Evolutionary conservation across 2,888 invertebrate genomes (phyloP), one percentile per base, ranked within the genome.

Genomic region (Ptilodon capucinus): DNA sequence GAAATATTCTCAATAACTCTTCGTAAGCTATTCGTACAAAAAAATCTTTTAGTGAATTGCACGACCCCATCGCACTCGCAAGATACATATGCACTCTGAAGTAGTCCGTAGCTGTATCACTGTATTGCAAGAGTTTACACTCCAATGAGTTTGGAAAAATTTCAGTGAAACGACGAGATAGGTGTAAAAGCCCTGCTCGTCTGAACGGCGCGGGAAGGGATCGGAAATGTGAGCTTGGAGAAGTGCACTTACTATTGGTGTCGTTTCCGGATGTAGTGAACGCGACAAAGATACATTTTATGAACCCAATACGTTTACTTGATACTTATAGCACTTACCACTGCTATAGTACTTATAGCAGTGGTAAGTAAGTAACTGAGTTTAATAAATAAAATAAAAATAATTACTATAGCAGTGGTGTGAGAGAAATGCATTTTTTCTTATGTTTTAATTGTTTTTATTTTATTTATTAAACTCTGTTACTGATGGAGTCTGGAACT

Each of bases 181-280:
- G 68, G 68, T 74, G 57, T 74, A 77, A 74, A 73, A 72, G 68
- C 68, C 68, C 72, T 66, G 68, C 52, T 56, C 66, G 71, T 73
- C 71, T 71, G 65, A 64, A 47, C 48, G 67, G 53, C 63, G 69
- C 71, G 69, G 78, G 81, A 79, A 82, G 74, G 76, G 76, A 80
- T 81, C 69, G 74, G 70, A 68, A 73, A 74, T 77, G 72, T 75
- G 73, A 70, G 59, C 63, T 64, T 60, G 65, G 67, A 66, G 76
- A 71, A 84, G 76, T 79, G 81, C 77, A 78, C 74, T 72, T 68
- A 69, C 74, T 76, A 79, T 81, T 77, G 81, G 79, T 81, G 74
- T 77, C 75, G 73, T 71, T 75, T 80, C 71, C 77, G 69, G 64
- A 67, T 74, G 63, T 54, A 61, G 52, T 64, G 46, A 49, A 47